Conservation (phyloP, 2,113 vertebrate genomes). For the Turdus rufiventris region DNA sequence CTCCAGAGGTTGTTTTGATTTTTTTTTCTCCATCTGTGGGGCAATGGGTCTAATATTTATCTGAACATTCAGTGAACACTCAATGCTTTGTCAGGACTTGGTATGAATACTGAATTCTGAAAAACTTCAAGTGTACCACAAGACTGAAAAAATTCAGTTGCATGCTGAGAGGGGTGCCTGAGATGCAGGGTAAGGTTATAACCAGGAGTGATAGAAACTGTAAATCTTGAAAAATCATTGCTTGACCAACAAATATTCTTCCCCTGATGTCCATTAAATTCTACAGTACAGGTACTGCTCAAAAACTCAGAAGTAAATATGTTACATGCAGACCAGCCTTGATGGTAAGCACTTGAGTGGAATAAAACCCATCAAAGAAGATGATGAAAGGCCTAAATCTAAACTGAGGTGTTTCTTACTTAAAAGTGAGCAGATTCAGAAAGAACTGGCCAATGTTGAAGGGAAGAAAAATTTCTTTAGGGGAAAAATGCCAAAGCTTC, state of each 20-base stretch:
- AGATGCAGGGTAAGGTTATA: slow-evolving; percentile 28
- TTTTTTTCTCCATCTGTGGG: slow-evolving; percentile 7
- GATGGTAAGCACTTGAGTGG: neutral
- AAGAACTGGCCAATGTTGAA: neutral
- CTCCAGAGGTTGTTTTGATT: neutral
- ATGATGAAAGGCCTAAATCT: neutral
- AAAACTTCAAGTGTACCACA: slow-evolving; percentile 50
- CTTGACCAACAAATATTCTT: slow-evolving; percentile 47
- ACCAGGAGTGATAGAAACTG: slow-evolving; percentile 35
- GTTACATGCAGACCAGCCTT: neutral
- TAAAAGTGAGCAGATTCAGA: neutral
- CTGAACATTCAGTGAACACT: slow-evolving; percentile 41
- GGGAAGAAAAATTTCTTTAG: neutral
- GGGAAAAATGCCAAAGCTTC: neutral
- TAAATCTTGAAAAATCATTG: slow-evolving; percentile 58
- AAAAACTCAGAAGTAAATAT: slow-evolving; percentile 7
- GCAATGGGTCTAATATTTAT: slow-evolving; percentile 34
- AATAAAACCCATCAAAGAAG: neutral
- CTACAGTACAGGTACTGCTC: neutral
- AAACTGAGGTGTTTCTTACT: neutral
- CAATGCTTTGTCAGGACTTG: slow-evolving; percentile 47
- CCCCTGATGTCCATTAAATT: slow-evolving; percentile 58
- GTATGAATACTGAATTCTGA: slow-evolving; percentile 55
- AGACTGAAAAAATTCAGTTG: slow-evolving; percentile 59
- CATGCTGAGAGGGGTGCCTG: slow-evolving; percentile 50